These are phyloP conservation scores for Brachionus angularis DNA, from an alignment of 1,140 invertebrate genomes.

Conservation along the genomic window DNA sequence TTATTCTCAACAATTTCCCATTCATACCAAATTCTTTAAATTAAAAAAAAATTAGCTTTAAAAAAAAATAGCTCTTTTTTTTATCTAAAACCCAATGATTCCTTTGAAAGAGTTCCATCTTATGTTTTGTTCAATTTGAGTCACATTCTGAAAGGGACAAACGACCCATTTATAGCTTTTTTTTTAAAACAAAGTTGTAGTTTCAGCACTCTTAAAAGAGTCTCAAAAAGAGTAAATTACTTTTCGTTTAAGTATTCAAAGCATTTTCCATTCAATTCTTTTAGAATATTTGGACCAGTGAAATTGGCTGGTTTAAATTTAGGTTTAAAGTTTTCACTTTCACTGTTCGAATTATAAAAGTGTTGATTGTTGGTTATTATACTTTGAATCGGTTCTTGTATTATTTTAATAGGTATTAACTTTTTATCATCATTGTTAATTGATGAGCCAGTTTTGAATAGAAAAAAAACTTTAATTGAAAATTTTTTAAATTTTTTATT, in stretches of 20 bases:
- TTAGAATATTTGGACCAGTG: neutral
- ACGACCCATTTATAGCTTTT: conserved; percentile 41
- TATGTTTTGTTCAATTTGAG: conserved; percentile 33
- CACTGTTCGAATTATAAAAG: neutral
- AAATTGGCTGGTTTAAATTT: conserved; percentile 27
- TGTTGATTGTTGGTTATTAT: neutral
- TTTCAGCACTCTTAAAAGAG: too few relatives aligned
- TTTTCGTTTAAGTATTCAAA: conserved; percentile 13
- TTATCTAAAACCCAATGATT: conserved; percentile 24
- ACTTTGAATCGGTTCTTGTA: conserved; percentile 23
- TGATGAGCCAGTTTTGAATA: too few relatives aligned
- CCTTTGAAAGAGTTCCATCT: conserved; percentile 36
- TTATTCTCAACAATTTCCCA: conserved; percentile 30
- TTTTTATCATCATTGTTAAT: neutral
- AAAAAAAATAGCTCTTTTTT: neutral
- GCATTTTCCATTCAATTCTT: conserved; percentile 5
- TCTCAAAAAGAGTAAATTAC: neutral
- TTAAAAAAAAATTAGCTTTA: neutral
- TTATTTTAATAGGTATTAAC: neutral
- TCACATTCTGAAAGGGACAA: conserved; percentile 39
- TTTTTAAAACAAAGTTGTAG: neutral
- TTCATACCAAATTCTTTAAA: conserved; percentile 36
- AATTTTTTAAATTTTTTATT: too few relatives aligned
- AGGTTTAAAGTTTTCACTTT: neutral
- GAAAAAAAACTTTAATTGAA: too few relatives aligned